Base-by-base conservation (phyloP, 53 echinoderm and acorn worm species). In the Luidia sarsii region DNA sequence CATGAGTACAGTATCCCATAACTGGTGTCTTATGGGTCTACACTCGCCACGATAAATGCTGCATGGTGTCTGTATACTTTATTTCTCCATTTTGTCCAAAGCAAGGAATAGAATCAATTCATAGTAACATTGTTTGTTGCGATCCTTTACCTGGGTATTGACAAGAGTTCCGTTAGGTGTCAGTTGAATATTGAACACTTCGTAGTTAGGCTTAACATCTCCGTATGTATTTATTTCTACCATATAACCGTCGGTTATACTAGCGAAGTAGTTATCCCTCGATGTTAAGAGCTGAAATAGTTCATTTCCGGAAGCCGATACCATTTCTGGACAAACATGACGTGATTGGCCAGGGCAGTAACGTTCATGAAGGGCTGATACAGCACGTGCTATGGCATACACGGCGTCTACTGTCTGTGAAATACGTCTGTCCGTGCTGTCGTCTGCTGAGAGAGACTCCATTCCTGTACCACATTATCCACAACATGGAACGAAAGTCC, bases 341-440 rank as follows among this genome's bases (percentile, higher is more conserved):
- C n/a, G n/a, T n/a, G 29, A 18, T 27, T 67, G 36, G 3, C 49
- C 41, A 4, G 82, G 71, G 38, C 91, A 95, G 36, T 39, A 33
- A 18, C 23, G 5, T 8, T 39, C 10, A 21, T 91, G 91, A 20
- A 95, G 32, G 14, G 37, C 35, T 1, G 91, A 34, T 8, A 95
- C 68, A 14, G 85, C 87, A 13, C 41, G 43, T 7, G 86, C 95
- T 36, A 95, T 60, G 14, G 87, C 79, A 55, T 88, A 88, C 24
- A 92, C 86, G 3, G 89, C 87, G 33, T 95, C 95, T 16, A 95
- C 84, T 18, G 89, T 89, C 46, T 91, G 81, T 16, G 89, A 87
- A 18, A 81, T 51, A 63, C 54, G 64, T 48, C 50, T 48, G 57
- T 90, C 87, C 3, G 45, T 50, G 41, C 86, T 65, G 37, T 94